Conservation (phyloP, 2,888 invertebrate species). For the Orchesellides sinensis region DNA sequence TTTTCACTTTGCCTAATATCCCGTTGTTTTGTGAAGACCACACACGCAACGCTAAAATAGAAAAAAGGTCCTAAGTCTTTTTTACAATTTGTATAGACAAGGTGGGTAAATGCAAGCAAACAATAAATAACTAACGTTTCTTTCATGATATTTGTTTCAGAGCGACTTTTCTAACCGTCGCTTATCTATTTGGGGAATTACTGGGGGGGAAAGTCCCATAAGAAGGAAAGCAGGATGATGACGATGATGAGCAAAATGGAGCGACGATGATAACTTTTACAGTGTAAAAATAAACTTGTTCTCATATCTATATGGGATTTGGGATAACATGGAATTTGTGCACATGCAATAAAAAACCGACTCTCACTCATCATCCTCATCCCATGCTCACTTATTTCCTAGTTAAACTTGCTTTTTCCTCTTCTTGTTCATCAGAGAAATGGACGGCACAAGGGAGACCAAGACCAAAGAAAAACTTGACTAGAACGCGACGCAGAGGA, state of each 20-base stretch:
- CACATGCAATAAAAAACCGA: too few species aligned
- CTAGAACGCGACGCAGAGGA: background rate
- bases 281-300: background rate
- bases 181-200: slow-evolving; percentile 35
- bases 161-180: too few species aligned
- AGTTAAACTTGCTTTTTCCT: slow-evolving; percentile 28
- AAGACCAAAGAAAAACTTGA: background rate
- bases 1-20: too few species aligned
- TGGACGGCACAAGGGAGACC: slow-evolving; percentile 53
- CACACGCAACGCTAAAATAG: too few species aligned
- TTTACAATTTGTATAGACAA: too few species aligned
- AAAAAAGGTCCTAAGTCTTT: too few species aligned
- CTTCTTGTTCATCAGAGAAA: slow-evolving; percentile 55
- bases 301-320: background rate
- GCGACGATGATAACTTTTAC: too few species aligned
- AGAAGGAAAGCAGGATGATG: background rate
- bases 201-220: slow-evolving; percentile 43
- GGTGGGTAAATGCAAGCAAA: too few species aligned
- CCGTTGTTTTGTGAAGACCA: too few species aligned
- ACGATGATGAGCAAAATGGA: slow-evolving; percentile 39
- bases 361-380: background rate
- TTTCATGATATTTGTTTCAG: too few species aligned
- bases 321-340: too few species aligned
- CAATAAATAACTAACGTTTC: too few species aligned
- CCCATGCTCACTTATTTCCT: slow-evolving; percentile 49